Evolutionary conservation across 1,140 invertebrate species (phyloP).

Genomic region (Lucilia sericata): DNA sequence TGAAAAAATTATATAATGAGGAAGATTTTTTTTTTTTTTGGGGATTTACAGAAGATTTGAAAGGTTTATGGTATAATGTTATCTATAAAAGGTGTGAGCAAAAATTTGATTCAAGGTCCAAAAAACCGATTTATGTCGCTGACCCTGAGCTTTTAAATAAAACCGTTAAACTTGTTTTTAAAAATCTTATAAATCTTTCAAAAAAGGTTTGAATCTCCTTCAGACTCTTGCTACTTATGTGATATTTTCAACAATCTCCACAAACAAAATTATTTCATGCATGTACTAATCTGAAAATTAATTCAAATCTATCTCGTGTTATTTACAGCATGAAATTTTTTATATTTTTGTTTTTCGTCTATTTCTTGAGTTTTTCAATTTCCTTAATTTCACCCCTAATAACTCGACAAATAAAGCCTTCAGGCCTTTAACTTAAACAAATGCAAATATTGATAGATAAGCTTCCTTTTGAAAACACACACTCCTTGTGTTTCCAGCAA

Average conservation of each 20-base stretch:
- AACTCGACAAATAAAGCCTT: slow-evolving; percentile 23
- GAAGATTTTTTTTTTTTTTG: background rate
- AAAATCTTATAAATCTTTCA: too few relatives aligned
- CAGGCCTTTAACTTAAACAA: slow-evolving; percentile 29
- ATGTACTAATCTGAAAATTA: background rate
- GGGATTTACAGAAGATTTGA: too few relatives aligned
- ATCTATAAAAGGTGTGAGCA: too few relatives aligned
- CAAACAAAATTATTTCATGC: background rate
- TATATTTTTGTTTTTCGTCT: background rate
- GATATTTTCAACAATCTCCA: background rate
- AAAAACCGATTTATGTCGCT: too few relatives aligned
- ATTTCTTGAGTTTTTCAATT: slow-evolving; percentile 21
- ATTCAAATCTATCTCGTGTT: background rate
- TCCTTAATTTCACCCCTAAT: slow-evolving; percentile 42
- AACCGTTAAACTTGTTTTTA: too few relatives aligned
- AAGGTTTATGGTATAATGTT: too few relatives aligned
- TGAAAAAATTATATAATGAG: background rate
- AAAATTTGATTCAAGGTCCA: too few relatives aligned
- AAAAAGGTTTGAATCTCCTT: too few relatives aligned
- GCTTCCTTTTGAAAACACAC: slow-evolving; percentile 26
- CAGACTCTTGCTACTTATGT: too few relatives aligned
- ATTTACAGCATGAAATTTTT: background rate
- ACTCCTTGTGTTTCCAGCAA: too few relatives aligned
- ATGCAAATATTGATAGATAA: slow-evolving; percentile 42
- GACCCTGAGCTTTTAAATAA: too few relatives aligned